Conservation (phyloP, 2,113 vertebrate genomes). For the Petaurus breviceps region DNA sequence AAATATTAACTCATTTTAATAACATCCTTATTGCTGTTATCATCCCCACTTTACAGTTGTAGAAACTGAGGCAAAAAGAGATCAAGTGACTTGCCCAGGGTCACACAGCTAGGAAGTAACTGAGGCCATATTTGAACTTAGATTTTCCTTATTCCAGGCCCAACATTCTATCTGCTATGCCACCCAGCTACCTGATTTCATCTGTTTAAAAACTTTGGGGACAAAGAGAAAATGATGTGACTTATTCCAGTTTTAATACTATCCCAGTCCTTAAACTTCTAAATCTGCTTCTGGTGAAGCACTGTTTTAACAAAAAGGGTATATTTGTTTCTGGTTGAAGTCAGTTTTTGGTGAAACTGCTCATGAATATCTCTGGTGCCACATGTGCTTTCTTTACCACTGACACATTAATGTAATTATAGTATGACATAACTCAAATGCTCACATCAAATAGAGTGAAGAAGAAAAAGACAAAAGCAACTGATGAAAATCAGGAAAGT, state of each 20-base stretch:
- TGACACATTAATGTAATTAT: no score
- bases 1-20: not conserved
- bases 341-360: no score
- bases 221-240: not conserved
- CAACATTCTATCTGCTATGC: not conserved
- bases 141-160: not conserved
- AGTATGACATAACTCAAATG: not conserved
- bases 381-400: no score
- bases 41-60: not conserved
- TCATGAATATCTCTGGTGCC: no score
- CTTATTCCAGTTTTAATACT: not conserved
- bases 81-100: not conserved
- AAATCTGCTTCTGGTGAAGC: not conserved
- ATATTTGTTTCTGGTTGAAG: no score
- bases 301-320: not conserved
- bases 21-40: not conserved
- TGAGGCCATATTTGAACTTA: not conserved
- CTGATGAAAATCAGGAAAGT: not conserved
- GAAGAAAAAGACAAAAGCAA: not conserved
- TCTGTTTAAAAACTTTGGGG: not conserved
- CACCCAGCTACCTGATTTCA: not conserved
- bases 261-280: not conserved
- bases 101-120: not conserved
- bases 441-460: not conserved
- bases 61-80: not conserved